Base-by-base conservation (phyloP, 2,888 invertebrate genomes). In the Brenthis daphne region DNA sequence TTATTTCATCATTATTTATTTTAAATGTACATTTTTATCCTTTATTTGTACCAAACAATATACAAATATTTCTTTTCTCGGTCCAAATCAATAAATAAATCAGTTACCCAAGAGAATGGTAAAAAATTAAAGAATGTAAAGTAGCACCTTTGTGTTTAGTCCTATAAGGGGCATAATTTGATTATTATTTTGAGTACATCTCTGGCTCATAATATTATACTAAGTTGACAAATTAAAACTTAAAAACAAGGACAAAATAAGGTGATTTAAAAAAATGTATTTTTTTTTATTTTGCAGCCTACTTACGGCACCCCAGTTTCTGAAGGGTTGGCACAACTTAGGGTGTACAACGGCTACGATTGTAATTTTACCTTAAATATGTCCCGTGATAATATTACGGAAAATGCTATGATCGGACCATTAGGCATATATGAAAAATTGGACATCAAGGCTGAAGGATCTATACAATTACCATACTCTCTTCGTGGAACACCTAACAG, bases 321-420 rank as follows among this genome's bases (percentile, higher is more conserved):
- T 8, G 77, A 82, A 5, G 94, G 94, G 1, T 80, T 93, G 33
- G 94, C 94, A 0, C 96, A 97, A 77, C 74, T 97, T 20, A 92
- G 96, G 74, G 85, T 97, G 6, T 97, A 95, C 84, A 97, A 97
- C 75, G 94, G 94, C 5, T 92, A 93, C 77, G 86, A 93, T 47
- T 95, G 95, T 77, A 86, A 90, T 68, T 92, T 94, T 70, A 86
- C 88, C 0, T 82, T 94, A 24, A 79, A 79, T 63, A 53, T 76
- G 2, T 64, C 61, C 33, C 70, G 76, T 68, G 61, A 84, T 37
- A 63, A 63, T 64, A 72, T 54, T 4, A 78, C 79, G 4, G 68
- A 68, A 6, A 68, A 75, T n/a, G 64, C 77, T 48, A 61, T 73
- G 14, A 82, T 87, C 37, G 82, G 78, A 5, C 84, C 93, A 0